Evolutionary conservation across 37 sponge, comb jelly and placozoan species (phyloP).

Genomic region (Oopsacas minuta): DNA sequence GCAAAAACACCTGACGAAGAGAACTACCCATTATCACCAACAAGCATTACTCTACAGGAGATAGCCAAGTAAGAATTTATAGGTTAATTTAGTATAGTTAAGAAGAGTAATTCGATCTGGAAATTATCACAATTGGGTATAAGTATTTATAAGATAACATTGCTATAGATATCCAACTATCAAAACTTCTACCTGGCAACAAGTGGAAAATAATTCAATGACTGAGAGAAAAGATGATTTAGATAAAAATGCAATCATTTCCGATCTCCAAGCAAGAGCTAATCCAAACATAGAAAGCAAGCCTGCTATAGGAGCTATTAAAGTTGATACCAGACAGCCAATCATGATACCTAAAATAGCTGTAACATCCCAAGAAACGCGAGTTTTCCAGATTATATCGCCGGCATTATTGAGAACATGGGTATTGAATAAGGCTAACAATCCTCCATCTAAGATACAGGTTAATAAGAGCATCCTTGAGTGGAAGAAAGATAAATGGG

Average conservation of each 20-base stretch:
- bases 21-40: neutral
- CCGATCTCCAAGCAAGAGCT: neutral
- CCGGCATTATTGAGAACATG: neutral
- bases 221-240: neutral
- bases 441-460: neutral
- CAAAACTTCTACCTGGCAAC: neutral
- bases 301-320: neutral
- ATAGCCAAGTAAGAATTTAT: neutral
- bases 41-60: neutral
- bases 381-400: neutral
- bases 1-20: conserved; percentile 17
- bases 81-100: neutral
- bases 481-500: neutral
- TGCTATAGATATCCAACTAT: neutral
- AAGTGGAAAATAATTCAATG: neutral
- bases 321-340: neutral
- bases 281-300: neutral
- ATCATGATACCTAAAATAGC: neutral
- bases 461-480: neutral
- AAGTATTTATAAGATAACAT: neutral
- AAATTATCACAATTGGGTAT: neutral
- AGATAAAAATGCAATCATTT: neutral
- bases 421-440: neutral
- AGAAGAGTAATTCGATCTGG: neutral
- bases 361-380: neutral